Percentiles rank a stretch among this genome's conserved stretches.
Evolutionary conservation across 2,113 vertebrate species (phyloP).

Genomic region (Colossoma macropomum): DNA sequence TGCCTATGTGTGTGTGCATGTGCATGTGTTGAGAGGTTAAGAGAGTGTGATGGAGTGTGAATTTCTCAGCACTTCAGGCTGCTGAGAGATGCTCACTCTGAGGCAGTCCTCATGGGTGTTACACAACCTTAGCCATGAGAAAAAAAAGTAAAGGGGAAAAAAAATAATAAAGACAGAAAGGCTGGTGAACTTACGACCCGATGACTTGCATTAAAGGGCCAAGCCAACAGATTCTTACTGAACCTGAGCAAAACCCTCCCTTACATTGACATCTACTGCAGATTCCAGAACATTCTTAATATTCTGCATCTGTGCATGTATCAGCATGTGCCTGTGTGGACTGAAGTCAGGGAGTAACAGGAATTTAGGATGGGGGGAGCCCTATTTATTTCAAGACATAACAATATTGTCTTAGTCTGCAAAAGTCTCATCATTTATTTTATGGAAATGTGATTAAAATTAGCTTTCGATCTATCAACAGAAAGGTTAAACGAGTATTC

Average conservation of each 20-base stretch:
- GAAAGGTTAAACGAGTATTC: too few species aligned
- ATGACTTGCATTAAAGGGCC: conserved; percentile 24
- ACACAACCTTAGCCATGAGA: conserved; percentile 11
- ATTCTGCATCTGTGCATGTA: conserved; percentile 7
- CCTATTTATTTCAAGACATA: too few species aligned
- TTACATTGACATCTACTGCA: conserved; percentile 5
- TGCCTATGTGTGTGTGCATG: background rate
- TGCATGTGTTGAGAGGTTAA: conserved; percentile 28
- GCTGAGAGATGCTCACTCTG: conserved; percentile 5
- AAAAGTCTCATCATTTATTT: too few species aligned
- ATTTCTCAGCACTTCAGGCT: conserved; percentile 1
- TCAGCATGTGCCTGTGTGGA: background rate
- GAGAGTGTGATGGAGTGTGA: conserved; percentile 36
- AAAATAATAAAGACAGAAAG: conserved; percentile 33
- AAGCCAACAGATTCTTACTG: conserved; percentile 8
- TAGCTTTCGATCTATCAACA: too few species aligned
- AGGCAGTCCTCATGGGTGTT: conserved; percentile 8
- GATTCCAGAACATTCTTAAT: background rate
- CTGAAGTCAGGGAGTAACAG: background rate
- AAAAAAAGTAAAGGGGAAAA: background rate
- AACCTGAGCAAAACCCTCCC: conserved; percentile 15
- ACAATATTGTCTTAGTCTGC: too few species aligned
- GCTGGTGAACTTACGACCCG: conserved; percentile 33
- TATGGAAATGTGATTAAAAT: too few species aligned
- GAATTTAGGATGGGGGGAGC: too few species aligned